These are phyloP conservation scores for Tachysurus fulvidraco DNA, from an alignment of 2,113 vertebrate species.

Conservation along the genomic window DNA sequence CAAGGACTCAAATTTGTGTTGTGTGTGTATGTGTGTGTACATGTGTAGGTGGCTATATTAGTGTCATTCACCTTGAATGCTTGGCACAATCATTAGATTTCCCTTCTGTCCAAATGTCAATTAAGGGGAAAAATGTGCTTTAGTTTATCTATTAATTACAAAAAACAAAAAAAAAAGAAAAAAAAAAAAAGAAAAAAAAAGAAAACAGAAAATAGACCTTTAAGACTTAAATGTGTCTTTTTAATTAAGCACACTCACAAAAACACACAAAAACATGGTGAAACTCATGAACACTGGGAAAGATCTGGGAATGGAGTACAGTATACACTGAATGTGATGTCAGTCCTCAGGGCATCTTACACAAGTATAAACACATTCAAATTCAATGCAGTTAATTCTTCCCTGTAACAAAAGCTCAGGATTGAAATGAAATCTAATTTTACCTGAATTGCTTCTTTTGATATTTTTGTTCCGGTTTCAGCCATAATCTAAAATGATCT, in stretches of 20 bases:
- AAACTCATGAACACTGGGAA: background rate
- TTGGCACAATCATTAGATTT: constrained; percentile 35
- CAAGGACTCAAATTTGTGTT: constrained; percentile 41
- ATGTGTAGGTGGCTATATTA: background rate
- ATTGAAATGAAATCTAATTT: background rate
- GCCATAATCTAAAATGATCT: background rate
- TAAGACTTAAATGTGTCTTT: background rate
- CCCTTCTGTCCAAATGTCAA: constrained; percentile 29
- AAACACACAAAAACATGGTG: background rate
- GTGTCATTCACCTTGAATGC: constrained; percentile 41
- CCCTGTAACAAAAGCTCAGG: background rate
- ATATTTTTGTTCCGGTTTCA: background rate
- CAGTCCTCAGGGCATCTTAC: background rate
- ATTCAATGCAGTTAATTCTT: background rate
- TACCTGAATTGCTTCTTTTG: background rate
- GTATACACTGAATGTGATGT: background rate
- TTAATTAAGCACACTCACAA: background rate
- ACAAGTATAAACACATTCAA: background rate
- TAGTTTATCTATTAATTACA: background rate
- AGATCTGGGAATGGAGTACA: background rate
- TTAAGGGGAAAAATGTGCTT: background rate
- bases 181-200: too few relatives aligned
- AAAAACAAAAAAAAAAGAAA: background rate
- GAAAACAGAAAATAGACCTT: background rate
- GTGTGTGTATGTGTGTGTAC: background rate